A percentile compares a stretch with the other conserved stretches of the same genome.
Conservation (phyloP, 92 coral and sea anemone genomes). For the Galaxea fascicularis region DNA sequence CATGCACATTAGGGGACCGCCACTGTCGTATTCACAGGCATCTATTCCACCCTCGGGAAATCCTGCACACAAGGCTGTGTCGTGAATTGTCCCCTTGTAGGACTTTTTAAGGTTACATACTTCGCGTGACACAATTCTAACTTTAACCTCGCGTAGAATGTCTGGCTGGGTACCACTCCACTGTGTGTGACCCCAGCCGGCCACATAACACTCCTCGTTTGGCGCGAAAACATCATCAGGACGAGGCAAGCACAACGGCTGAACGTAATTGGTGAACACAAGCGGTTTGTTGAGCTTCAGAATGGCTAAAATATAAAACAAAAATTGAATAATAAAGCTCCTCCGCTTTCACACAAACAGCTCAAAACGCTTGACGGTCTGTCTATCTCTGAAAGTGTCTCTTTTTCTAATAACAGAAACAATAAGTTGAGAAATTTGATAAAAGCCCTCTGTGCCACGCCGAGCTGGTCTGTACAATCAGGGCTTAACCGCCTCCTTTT, state of each 20-base stretch:
- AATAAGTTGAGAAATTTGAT: too few relatives aligned
- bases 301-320: slow-evolving; percentile 63
- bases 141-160: slow-evolving; percentile 72
- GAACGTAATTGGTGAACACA: slow-evolving; percentile 64
- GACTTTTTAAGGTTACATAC: slow-evolving; percentile 76
- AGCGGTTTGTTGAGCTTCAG: slow-evolving; percentile 61
- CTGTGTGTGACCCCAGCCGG: slow-evolving; percentile 89
- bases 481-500: too few relatives aligned
- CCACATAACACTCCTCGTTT: slow-evolving; percentile 75
- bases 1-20: slow-evolving; percentile 85
- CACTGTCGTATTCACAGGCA: slow-evolving; percentile 93
- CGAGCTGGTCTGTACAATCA: too few relatives aligned
- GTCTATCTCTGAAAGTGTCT: too few relatives aligned
- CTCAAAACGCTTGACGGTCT: too few relatives aligned
- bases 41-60: slow-evolving; percentile 73
- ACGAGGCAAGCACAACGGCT: slow-evolving; percentile 76
- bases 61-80: slow-evolving; percentile 89
- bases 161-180: slow-evolving; percentile 84
- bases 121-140: slow-evolving; percentile 72
- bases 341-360: not conserved
- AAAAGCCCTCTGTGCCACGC: too few relatives aligned
- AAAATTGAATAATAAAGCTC: not conserved
- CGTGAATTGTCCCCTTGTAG: slow-evolving; percentile 89
- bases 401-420: too few relatives aligned
- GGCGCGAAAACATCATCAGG: slow-evolving; percentile 61